Evolutionary conservation across 1,140 invertebrate genomes (phyloP), one percentile per base, ranked within the genome.

Genomic region (Homarus americanus): DNA sequence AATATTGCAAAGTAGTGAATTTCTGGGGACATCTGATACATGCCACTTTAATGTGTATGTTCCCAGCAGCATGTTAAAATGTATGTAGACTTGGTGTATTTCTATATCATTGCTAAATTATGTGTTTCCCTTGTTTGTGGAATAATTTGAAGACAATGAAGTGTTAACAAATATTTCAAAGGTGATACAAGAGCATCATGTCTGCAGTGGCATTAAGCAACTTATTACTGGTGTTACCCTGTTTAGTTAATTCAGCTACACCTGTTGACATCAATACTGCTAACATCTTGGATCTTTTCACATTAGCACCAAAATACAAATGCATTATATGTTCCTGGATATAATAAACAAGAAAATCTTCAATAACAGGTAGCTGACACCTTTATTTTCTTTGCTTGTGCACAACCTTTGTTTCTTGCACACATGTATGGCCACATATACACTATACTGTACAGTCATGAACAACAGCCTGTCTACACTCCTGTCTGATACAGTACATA

Each of bases 261-360:
- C 32, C 4, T 69, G 63, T 69, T 69, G 28, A 28, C n/a, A 28
- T 32, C 9, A 69, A 2, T 69, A 69, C 12, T 69, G 63, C n/a
- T 0, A 32, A 69, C 63, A 69, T 28, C 63, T 28, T 69, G 63
- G 0, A 58, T 69, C 63, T 69, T n/a, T n/a, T 69, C 4, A 32
- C 63, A 69, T 69, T 69, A 69, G 63, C 63, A 69, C 63, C 63
- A 69, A 69, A 69, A 69, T 69, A 69, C 28, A 12, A 69, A 28
- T 69, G n/a, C 12, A 69, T 28, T 69, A 69, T 32, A 69, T 69
- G 24, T 49, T 49, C 5, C 44, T 49, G 44, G 44, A 24, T 63
- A 63, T 10, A 63, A 49, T 49, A 49, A 49, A 49, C 44, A 49
- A 7, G 24, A 69, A 24, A 32, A 69, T 69, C 63, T 69, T 69